These are phyloP conservation scores for Schrankia costaestrigalis DNA, from an alignment of 2,888 invertebrate species.

Conservation along the genomic window DNA sequence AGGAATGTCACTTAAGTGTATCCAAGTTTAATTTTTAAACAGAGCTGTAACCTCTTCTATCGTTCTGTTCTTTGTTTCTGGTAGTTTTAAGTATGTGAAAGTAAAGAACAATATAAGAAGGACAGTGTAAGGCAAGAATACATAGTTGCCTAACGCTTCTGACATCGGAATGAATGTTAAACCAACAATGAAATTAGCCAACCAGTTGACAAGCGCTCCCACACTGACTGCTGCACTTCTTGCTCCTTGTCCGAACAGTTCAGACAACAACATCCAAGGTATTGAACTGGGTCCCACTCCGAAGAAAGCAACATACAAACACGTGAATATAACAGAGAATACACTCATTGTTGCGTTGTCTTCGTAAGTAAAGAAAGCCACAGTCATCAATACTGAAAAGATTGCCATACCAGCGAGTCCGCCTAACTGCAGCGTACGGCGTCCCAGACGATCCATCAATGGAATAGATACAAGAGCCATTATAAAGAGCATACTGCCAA, in stretches of 20 bases:
- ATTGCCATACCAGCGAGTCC: slow-evolving; percentile 88
- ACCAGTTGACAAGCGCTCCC: slow-evolving; percentile 75
- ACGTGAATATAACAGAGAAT: slow-evolving; percentile 72
- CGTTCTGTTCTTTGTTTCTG: slow-evolving; percentile 75
- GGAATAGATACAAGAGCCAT: slow-evolving; percentile 89
- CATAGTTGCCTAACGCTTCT: slow-evolving; percentile 57
- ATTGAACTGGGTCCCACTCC: slow-evolving; percentile 77
- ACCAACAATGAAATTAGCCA: slow-evolving; percentile 77
- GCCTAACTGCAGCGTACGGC: slow-evolving; percentile 84
- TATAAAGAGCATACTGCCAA: slow-evolving; percentile 85
- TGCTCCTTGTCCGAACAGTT: slow-evolving; percentile 73
- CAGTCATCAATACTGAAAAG: slow-evolving; percentile 85
- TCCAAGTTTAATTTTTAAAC: slow-evolving; percentile 59
- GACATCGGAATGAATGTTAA: slow-evolving; percentile 67
- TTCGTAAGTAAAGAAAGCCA: slow-evolving; percentile 69
- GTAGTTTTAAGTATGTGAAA: slow-evolving; percentile 71
- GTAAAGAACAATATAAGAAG: slow-evolving; percentile 68
- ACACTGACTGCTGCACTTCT: slow-evolving; percentile 74
- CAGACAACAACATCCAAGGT: slow-evolving; percentile 78
- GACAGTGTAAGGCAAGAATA: slow-evolving; percentile 71
- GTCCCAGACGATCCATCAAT: slow-evolving; percentile 86
- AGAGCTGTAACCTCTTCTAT: slow-evolving; percentile 76
- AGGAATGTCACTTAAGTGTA: slow-evolving; percentile 45
- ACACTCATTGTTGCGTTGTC: slow-evolving; percentile 67
- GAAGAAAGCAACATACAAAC: slow-evolving; percentile 74